A percentile compares a stretch with the other conserved stretches of the same genome.
phyloP scores from a whole-genome alignment of 1,140 invertebrate genomes.

The Musca vetustissima region DNA sequence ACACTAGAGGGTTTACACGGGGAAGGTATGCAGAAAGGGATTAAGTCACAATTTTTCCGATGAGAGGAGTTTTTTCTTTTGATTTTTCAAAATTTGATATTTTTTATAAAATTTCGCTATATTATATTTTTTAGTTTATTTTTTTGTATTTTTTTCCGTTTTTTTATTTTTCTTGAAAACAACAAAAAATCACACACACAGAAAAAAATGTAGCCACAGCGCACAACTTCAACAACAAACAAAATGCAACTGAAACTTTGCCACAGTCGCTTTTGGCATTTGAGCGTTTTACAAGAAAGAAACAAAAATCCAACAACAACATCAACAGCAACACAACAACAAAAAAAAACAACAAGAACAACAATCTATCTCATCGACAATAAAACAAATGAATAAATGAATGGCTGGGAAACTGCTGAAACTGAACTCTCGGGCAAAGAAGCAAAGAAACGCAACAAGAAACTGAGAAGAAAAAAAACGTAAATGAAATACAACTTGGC shows the following conservation, averaged over 20 bases:
- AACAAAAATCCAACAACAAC: slow-evolving; percentile 3
- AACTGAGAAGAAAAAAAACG: background rate
- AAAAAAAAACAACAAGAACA: slow-evolving; percentile 7
- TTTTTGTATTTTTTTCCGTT: background rate
- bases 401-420: background rate
- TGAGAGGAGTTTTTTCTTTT: background rate
- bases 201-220: too few relatives aligned
- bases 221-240: slow-evolving; percentile 38
- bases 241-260: slow-evolving; percentile 49
- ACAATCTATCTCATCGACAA: background rate
- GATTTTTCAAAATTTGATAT: background rate
- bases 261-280: slow-evolving; percentile 24
- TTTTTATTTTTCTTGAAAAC: slow-evolving; percentile 7
- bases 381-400: background rate
- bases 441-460: slow-evolving; percentile 1
- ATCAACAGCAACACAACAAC: too few relatives aligned
- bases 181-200: slow-evolving; percentile 15
- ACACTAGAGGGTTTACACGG: too few relatives aligned
- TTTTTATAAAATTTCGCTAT: background rate
- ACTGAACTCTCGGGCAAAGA: background rate
- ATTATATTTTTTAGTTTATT: background rate
- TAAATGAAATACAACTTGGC: background rate
- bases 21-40: too few relatives aligned
- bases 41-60: too few relatives aligned
- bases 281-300: slow-evolving; percentile 4